A percentile compares a stretch with the other conserved stretches of the same genome.
Conservation (phyloP, 2,797 vertebrate genomes). For the Sebastes paucispinis region DNA sequence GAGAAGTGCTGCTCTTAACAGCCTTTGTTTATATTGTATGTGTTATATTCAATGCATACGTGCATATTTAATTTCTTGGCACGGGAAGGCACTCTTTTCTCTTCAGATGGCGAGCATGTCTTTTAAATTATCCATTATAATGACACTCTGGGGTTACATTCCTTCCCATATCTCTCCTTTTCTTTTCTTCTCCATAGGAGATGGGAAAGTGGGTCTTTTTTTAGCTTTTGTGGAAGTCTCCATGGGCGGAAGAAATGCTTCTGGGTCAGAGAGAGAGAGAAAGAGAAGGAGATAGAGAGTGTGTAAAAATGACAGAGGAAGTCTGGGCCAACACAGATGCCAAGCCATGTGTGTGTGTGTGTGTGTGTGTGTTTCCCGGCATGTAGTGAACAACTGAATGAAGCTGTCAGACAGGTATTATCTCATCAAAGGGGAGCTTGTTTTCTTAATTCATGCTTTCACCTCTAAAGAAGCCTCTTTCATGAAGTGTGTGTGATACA, state of each 20-base stretch:
- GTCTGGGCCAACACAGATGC: constrained; percentile 54
- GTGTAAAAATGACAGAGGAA: constrained; percentile 44
- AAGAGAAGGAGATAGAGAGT: constrained; percentile 32
- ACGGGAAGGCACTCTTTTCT: constrained; percentile 29
- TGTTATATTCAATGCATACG: constrained; percentile 26
- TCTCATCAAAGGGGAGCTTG: constrained; percentile 60
- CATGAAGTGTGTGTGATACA: not conserved
- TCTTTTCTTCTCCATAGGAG: constrained; percentile 56
- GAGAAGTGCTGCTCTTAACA: constrained; percentile 15
- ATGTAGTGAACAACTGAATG: constrained; percentile 40
- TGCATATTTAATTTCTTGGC: constrained; percentile 36
- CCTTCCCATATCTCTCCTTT: constrained; percentile 38
- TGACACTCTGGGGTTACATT: constrained; percentile 53
- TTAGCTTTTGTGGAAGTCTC: constrained; percentile 72
- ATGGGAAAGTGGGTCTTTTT: constrained; percentile 69
- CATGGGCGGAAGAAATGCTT: constrained; percentile 67
- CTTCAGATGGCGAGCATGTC: constrained; percentile 32
- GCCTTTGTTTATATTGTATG: constrained; percentile 34
- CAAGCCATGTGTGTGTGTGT: constrained; percentile 25
- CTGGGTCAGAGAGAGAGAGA: constrained; percentile 68
- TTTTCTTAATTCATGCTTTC: constrained; percentile 55
- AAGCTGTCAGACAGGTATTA: constrained; percentile 64
- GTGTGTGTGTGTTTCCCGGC: constrained; percentile 21
- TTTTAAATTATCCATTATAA: constrained; percentile 74
- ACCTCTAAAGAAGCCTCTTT: constrained; percentile 34